Base-by-base conservation (phyloP, 2,888 invertebrate species). In the Drosophila anomalipes region DNA sequence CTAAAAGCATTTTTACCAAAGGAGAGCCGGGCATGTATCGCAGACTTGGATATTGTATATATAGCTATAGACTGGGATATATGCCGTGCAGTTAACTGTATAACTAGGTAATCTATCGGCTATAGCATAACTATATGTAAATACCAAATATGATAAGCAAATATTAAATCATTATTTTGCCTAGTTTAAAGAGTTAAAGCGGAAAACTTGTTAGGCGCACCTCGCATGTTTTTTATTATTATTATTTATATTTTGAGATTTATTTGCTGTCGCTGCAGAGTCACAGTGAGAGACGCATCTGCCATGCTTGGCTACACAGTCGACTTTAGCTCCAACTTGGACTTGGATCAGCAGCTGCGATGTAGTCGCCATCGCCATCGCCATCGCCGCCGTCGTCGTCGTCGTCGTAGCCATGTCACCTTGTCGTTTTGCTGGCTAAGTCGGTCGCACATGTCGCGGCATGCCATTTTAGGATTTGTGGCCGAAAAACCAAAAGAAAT, bases 391-490 rank as follows among this genome's bases (percentile, higher is more conserved):
- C 33, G 28, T 54, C 63, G 54, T 57, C 63, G 54, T 57, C 63
- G 54, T 54, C 64, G 54, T 62, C 32, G 64, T 82, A 70, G 71
- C 63, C 90, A 74, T 86, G 90, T 91, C 86, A 83, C 84, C 84
- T 86, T 87, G 89, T 90, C 87, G 41, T 22, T 30, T 74, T 73
- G 72, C 64, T 77, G 82, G 84, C 80, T 83, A 90, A 86, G 89
- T 89, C 90, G 90, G 91, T 89, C 91, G 91, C 83, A 84, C 88
- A 87, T 91, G 89, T 90, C 87, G 89, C 88, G 63, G 86, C 82
- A 86, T 90, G 89, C 89, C 89, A 91, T 89, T 91, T 89, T 87
- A 89, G 89, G 91, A 91, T 91, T 87, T 87, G 90, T 87, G 86
- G 81, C 89, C 84, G 70, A 72, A 86, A 77, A 74, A 73, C 56